Percentiles rank a stretch among this genome's conserved stretches.
These are phyloP conservation scores for Varanus komodoensis DNA, from an alignment of 2,113 vertebrate genomes.

Conservation along the genomic window DNA sequence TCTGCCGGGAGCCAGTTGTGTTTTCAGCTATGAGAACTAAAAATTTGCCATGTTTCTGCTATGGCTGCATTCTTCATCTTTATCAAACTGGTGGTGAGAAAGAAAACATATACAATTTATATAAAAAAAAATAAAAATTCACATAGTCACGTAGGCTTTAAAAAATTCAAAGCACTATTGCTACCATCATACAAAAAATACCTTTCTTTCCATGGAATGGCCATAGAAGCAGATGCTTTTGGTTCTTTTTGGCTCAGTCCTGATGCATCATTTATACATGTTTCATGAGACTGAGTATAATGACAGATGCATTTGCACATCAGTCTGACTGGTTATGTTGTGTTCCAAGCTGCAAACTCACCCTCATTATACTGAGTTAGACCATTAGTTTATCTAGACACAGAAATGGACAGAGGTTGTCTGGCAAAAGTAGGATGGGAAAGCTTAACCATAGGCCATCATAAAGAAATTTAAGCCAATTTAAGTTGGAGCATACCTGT, in stretches of 20 bases:
- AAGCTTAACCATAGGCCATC: background rate
- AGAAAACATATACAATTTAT: background rate
- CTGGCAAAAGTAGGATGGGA: background rate
- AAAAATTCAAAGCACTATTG: conserved; percentile 45
- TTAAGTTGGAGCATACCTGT: too few relatives aligned
- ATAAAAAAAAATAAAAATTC: background rate
- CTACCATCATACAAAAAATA: conserved; percentile 31
- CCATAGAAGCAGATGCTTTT: background rate
- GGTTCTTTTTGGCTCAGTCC: conserved; percentile 18
- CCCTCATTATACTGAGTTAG: background rate
- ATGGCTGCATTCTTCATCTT: background rate
- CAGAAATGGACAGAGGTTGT: background rate
- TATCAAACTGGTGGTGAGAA: conserved; percentile 20
- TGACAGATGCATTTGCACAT: background rate
- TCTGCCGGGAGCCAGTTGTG: background rate
- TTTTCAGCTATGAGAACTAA: conserved; percentile 27
- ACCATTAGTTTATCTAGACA: background rate
- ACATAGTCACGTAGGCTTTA: background rate
- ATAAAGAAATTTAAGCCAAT: background rate
- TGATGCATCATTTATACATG: background rate
- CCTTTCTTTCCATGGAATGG: background rate
- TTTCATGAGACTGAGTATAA: background rate
- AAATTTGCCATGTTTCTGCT: conserved; percentile 26
- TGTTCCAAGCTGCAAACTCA: background rate
- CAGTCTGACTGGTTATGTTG: background rate